A percentile compares a stretch with the other conserved stretches of the same genome.
phyloP scores from a whole-genome alignment of 2,888 invertebrate genomes.

The Pandemis cinnamomeana region DNA sequence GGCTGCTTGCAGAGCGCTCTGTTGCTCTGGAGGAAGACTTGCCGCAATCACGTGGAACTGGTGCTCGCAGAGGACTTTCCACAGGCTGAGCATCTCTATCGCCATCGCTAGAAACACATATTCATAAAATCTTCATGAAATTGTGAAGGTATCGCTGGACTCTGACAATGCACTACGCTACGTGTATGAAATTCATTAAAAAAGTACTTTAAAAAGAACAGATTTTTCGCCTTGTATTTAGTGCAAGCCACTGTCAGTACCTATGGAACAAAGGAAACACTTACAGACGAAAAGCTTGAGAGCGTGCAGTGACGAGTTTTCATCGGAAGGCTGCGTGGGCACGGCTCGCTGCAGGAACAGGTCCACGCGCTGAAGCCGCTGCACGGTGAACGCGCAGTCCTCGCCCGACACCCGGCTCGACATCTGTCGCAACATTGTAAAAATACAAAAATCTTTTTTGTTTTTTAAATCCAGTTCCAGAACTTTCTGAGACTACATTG shows the following conservation, averaged over 20 bases:
- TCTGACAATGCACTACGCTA: too few relatives aligned
- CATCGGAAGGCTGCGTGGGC: constrained; percentile 78
- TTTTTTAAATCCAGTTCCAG: too few relatives aligned
- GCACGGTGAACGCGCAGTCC: constrained; percentile 89
- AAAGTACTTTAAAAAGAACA: too few relatives aligned
- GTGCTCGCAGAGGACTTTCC: constrained; percentile 97
- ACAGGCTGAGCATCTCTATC: constrained; percentile 95
- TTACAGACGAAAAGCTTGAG: constrained; percentile 88
- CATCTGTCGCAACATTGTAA: constrained; percentile 75
- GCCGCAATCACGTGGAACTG: constrained; percentile 93
- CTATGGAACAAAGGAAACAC: constrained; percentile 47
- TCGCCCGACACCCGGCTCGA: constrained; percentile 87
- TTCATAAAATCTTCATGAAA: background rate
- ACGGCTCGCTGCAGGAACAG: constrained; percentile 86
- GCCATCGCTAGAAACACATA: constrained; percentile 83
- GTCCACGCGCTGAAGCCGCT: constrained; percentile 89
- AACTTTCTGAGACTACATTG: too few relatives aligned
- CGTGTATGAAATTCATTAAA: too few relatives aligned
- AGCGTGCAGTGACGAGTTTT: constrained; percentile 91
- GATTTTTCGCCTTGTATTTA: too few relatives aligned
- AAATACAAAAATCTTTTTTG: background rate
- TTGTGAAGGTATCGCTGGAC: too few relatives aligned
- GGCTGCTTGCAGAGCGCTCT: constrained; percentile 85
- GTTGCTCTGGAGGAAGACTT: constrained; percentile 87
- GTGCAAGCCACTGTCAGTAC: background rate